Conservation (phyloP, 1,140 invertebrate genomes). For the Drosophila pruinosa region DNA sequence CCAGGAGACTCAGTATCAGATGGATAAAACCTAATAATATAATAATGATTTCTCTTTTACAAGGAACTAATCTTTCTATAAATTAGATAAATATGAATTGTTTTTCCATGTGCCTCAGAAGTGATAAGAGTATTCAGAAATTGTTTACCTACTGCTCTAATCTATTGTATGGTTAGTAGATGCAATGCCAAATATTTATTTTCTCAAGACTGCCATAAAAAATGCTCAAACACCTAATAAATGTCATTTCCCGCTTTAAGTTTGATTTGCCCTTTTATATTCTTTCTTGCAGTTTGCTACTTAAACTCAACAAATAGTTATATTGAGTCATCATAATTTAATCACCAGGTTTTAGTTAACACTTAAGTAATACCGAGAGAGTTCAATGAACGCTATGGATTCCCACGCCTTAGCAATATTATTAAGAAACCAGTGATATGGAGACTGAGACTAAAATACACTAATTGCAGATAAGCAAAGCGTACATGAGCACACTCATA, state of each 20-base stretch:
- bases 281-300: neutral
- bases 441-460: neutral
- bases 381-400: constrained; percentile 12
- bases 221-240: neutral
- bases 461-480: constrained; percentile 2
- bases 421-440: neutral
- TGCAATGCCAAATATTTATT: neutral
- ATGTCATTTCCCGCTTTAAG: neutral
- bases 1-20: no score
- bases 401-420: constrained; percentile 4
- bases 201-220: neutral
- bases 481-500: neutral
- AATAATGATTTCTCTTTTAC: no score
- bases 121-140: neutral
- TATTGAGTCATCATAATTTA: neutral
- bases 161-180: neutral
- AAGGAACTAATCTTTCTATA: neutral
- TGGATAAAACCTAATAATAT: no score
- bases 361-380: no score
- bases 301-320: neutral
- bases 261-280: no score
- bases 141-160: neutral
- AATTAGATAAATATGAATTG: neutral
- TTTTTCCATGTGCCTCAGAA: neutral
- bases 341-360: neutral